A percentile compares a stretch with the other conserved stretches of the same genome.
Conservation (phyloP, 2,888 invertebrate genomes). For the Phragmatobia fuliginosa region DNA sequence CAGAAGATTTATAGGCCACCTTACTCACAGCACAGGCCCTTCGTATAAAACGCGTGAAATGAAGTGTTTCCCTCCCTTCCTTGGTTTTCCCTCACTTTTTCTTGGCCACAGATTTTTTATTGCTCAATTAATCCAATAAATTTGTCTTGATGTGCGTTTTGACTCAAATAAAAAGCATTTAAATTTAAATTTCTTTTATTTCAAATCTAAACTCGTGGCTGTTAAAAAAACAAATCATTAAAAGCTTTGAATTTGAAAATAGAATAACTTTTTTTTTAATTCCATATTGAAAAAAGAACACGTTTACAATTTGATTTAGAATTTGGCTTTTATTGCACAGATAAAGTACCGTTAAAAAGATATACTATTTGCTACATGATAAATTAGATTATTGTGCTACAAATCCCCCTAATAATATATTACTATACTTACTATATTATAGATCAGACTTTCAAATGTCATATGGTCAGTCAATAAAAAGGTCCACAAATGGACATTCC, state of each 20-base stretch:
- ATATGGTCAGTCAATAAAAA: conserved; percentile 81
- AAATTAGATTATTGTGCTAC: not conserved
- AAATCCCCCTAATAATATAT: conserved; percentile 27
- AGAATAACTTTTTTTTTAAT: not conserved
- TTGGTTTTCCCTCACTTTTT: conserved; percentile 51
- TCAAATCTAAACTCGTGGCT: conserved; percentile 31
- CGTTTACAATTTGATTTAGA: not conserved
- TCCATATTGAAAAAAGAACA: not conserved
- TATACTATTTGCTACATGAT: not conserved
- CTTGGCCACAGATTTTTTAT: conserved; percentile 73
- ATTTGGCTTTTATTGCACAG: not conserved
- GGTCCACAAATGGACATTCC: conserved; percentile 74
- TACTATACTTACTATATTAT: conserved; percentile 20
- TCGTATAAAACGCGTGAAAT: conserved; percentile 84
- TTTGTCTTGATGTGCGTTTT: conserved; percentile 64
- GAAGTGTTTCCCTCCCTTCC: conserved; percentile 79
- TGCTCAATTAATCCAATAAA: conserved; percentile 79
- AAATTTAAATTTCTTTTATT: conserved; percentile 52
- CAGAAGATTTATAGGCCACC: conserved; percentile 79
- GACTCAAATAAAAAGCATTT: conserved; percentile 59
- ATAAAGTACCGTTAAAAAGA: not conserved
- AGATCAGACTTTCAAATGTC: conserved; percentile 55
- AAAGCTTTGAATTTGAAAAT: conserved; percentile 27
- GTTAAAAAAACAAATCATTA: conserved; percentile 41
- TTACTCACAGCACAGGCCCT: conserved; percentile 69